These are phyloP conservation scores for Hetaerina americana DNA, from an alignment of 1,140 invertebrate species.

Conservation along the genomic window DNA sequence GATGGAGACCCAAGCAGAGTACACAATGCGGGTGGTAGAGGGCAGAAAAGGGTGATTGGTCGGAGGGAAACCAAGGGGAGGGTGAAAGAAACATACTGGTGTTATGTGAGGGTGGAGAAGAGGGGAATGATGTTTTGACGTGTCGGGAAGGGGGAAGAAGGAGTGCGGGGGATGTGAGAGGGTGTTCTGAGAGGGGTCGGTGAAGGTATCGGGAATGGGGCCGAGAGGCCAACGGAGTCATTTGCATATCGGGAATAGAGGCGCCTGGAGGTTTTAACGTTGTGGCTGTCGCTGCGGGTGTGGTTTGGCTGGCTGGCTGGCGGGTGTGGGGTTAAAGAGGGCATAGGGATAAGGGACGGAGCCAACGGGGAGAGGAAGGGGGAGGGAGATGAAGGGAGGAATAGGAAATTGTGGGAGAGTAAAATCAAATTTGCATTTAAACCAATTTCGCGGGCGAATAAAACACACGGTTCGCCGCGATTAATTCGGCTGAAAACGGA, in stretches of 20 bases:
- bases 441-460: not conserved
- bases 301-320: too few species aligned
- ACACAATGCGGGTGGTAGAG: too few species aligned
- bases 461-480: not conserved
- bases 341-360: too few species aligned
- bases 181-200: not conserved
- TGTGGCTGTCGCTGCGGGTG: not conserved
- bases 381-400: not conserved
- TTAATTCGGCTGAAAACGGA: not conserved
- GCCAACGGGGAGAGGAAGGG: too few species aligned
- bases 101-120: too few species aligned
- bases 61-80: too few species aligned
- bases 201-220: too few species aligned
- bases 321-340: too few species aligned
- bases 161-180: not conserved
- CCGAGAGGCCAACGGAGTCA: not conserved
- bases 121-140: too few species aligned
- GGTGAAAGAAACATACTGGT: too few species aligned
- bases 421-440: conserved; percentile 1
- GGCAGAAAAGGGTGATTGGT: too few species aligned
- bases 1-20: too few species aligned
- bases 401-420: not conserved
- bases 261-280: not conserved
- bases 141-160: not conserved
- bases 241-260: not conserved